Base-by-base conservation (phyloP, 2,113 vertebrate species). In the Coregonus clupeaformis region DNA sequence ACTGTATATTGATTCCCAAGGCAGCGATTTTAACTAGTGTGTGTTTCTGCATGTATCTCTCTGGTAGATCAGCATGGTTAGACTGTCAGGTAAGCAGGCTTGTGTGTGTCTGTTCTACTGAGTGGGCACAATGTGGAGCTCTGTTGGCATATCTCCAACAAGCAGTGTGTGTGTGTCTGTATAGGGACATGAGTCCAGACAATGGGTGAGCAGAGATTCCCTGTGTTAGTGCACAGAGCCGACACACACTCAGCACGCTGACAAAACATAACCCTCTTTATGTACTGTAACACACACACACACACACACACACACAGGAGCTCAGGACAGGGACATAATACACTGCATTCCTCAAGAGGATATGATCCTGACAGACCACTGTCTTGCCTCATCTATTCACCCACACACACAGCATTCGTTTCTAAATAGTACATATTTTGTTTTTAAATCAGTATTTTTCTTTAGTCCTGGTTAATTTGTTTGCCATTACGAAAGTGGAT, bases 71-170 rank as follows among this genome's bases (percentile, higher is more conserved):
- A 11, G 27, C 9, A 1, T 49, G 47, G 47, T 49, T 49, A 5
- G 47, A 49, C 14, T 11, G 14, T 16, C 49, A 52, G 49, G 49
- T 18, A 52, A 0, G 16, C 13, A 52, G 49, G 49, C 49, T 1
- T 45, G 71, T 68, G 59, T 62, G 49, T 42, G 36, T 72, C 42
- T 55, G 55, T 85, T 89, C 84, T 42, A 70, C 47, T 82, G n/a
- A 65, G 72, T 16, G 24, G 76, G 70, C 67, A 91, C 92, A 92
- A 90, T 85, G 74, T 85, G 77, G 80, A 47, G 24, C 73, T 84
- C 72, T 80, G 86, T 83, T 90, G 88, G 90, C 89, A 83, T 84
- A 77, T 83, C 88, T 90, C 88, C 87, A 90, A 80, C 68, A 47
- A 57, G 12, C 74, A 24, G 29, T 18, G 64, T 25, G 25, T 64